Evolutionary conservation across 1,140 invertebrate species (phyloP), one percentile per base, ranked within the genome.

Genomic region (Philopotamus ludificatus): DNA sequence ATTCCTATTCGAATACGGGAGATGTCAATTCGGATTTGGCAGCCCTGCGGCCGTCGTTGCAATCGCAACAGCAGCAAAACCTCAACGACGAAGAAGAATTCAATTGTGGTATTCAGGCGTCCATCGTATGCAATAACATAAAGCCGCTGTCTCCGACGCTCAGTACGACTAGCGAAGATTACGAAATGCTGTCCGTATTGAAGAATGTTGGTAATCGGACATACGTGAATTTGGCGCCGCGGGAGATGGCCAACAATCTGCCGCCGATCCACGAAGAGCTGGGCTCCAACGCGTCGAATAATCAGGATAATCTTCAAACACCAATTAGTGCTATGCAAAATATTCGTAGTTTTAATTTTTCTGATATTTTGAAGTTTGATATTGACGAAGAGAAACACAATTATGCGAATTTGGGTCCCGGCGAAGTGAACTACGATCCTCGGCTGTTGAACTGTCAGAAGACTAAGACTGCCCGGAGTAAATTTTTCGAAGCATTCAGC

Each of bases 161-260:
- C 20, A 81, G 79, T 70, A 76, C 69, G 53, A 72, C 70, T 12
- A 81, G 78, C 73, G 79, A 80, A 59, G 75, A 77, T 67, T 85
- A 84, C 72, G 82, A 82, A 20, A 79, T 81, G 64, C 72, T 84
- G 15, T 82, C 79, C 67, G 66, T 81, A 20, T 74, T 78, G 25
- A 77, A 81, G 73, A 72, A 76, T 44, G 73, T 77, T 54, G 60
- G 73, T 16, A 72, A 72, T 3, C 82, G 86, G 70, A 73, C 86
- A 3, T 89, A 89, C 72, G 86, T 89, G 77, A 90, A 89, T 72
- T 76, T 89, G 55, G 80, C 76, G 68, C 82, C 84, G 9, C 74
- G 73, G 25, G 69, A 73, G 62, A 20, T 28, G 4, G 3, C 42
- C 1, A 10, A 4, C 3, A 16, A 7, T 45, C 28, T 65, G 8